Evolutionary conservation across 2,888 invertebrate species (phyloP), one percentile per base, ranked within the genome.

Genomic region (Sphaerophoria rueppellii): DNA sequence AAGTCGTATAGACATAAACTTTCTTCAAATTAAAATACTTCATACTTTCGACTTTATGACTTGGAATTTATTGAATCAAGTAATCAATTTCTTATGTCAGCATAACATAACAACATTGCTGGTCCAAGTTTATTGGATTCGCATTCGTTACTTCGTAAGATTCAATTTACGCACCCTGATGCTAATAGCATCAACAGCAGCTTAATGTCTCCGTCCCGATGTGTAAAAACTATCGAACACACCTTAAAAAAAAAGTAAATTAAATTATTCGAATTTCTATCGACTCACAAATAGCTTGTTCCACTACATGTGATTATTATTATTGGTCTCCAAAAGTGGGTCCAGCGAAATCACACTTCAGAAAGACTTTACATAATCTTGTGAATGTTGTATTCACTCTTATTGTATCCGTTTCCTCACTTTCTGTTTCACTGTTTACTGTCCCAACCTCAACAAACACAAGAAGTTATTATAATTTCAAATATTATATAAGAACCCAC

Each of bases 401-500:
- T 40, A 40, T 9, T 43, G 9, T 43, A 43, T 43, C 43, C 43
- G 43, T 43, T 6, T 60, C 60, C n/a, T n/a, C 40, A 54, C 67
- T 67, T 67, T 67, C 67, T 67, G 67, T 80, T 80, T 80, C 72
- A 80, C 72, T 55, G 24, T 24, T 24, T 24, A 24, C 24, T 24
- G 24, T 24, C 54, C 52, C 55, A 72, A 80, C 67, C 12, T 43
- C 40, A 40, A 52, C 14, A 79, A 61, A 83, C 75, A 75, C 50
- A 79, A 75, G 71, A 50, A 83, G 69, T 67, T 67, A 54, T 67
- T 67, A 54, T 75, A 80, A 80, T 80, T 79, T 67, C 75, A 60
- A 71, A 72, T 54, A 52, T 83, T 83, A 72, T 75, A 69, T 83
- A 83, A 83, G 75, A 83, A 76, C 75, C 67, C 61, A 55, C 55